Evolutionary conservation across 2,797 vertebrate genomes (phyloP).

Genomic region (Sebastes nivosus): DNA sequence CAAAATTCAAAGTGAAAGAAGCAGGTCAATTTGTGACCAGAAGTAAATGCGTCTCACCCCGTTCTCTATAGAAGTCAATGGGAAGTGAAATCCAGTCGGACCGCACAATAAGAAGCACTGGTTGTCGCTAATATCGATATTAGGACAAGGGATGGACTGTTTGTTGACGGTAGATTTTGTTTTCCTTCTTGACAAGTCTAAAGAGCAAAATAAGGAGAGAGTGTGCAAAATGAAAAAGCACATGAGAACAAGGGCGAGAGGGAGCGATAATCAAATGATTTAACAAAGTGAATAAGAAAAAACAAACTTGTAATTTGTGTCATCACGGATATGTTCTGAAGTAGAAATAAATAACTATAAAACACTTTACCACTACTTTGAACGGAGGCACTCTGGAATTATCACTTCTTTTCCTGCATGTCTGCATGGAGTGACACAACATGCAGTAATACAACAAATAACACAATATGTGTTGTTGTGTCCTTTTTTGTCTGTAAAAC

Average conservation of each 20-base stretch:
- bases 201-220: too few species aligned
- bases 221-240: too few species aligned
- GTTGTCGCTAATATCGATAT: neutral
- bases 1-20: neutral
- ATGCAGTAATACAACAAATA: too few species aligned
- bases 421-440: too few species aligned
- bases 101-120: neutral
- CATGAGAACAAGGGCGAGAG: too few species aligned
- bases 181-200: neutral
- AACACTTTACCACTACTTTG: neutral
- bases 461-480: too few species aligned
- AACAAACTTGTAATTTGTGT: too few species aligned
- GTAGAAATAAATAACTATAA: neutral
- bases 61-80: neutral
- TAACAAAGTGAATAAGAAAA: too few species aligned
- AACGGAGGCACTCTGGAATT: neutral
- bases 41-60: fast-evolving
- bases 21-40: neutral
- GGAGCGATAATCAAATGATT: too few species aligned
- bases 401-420: too few species aligned
- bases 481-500: neutral
- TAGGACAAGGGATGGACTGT: too few species aligned
- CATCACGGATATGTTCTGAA: neutral
- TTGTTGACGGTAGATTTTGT: neutral
- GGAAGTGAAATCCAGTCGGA: neutral